phyloP scores from a whole-genome alignment of 1,140 invertebrate genomes.

The Drosophila mauritiana region DNA sequence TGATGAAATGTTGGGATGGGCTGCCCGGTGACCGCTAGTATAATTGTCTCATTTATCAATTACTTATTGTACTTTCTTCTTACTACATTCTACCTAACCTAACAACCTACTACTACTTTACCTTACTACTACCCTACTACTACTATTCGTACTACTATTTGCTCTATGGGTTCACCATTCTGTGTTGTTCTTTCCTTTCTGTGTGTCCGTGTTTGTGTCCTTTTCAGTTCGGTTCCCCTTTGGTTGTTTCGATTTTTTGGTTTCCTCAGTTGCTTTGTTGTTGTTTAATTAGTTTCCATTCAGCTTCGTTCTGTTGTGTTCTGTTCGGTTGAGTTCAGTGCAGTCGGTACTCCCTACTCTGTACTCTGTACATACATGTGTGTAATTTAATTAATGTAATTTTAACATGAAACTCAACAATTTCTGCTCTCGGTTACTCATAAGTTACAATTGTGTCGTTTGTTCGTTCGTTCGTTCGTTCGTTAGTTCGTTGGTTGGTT shows the following conservation, averaged over 20 bases:
- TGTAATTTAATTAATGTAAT: conserved; percentile 82
- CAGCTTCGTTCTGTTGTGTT: neutral
- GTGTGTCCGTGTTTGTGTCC: conserved; percentile 78
- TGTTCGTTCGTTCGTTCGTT: conserved; percentile 28
- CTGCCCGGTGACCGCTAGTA: conserved; percentile 85
- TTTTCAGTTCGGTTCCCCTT: conserved; percentile 28
- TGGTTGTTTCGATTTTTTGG: conserved; percentile 10
- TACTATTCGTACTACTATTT: conserved; percentile 76
- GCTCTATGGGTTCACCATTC: conserved; percentile 76
- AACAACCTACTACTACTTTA: conserved; percentile 66
- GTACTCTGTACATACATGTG: conserved; percentile 57
- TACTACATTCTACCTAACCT: conserved; percentile 79
- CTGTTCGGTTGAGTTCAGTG: too few species aligned
- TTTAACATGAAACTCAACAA: conserved; percentile 84
- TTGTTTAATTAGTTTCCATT: conserved; percentile 39
- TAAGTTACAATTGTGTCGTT: conserved; percentile 65
- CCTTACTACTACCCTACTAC: conserved; percentile 59
- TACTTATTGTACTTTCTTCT: conserved; percentile 82
- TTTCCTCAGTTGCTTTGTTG: conserved; percentile 35
- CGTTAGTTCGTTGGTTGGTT: conserved; percentile 39
- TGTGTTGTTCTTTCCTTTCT: conserved; percentile 71
- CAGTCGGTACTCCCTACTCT: conserved; percentile 12
- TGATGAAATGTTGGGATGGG: conserved; percentile 85
- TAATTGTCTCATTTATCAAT: conserved; percentile 84
- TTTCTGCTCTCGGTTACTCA: conserved; percentile 79